These are phyloP conservation scores for Tricholauxania praeusta DNA, from an alignment of 2,888 invertebrate species.

Conservation along the genomic window DNA sequence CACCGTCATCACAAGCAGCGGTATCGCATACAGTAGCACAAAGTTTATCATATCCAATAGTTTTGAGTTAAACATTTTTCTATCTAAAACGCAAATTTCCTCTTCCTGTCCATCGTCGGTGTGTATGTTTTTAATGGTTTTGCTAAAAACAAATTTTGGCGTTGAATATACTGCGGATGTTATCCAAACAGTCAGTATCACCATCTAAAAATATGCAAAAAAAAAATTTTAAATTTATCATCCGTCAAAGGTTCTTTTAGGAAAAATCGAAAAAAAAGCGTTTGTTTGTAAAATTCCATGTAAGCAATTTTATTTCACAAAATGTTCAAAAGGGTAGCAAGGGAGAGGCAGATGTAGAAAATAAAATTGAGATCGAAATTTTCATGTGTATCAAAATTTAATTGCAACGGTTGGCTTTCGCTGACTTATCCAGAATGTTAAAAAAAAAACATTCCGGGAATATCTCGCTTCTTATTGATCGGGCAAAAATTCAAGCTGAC, in stretches of 20 bases:
- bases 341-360: too few species aligned
- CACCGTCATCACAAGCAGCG: constrained; percentile 83
- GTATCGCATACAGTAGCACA: constrained; percentile 84
- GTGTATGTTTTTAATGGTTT: constrained; percentile 75
- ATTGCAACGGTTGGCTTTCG: too few species aligned
- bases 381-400: too few species aligned
- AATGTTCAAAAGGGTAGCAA: too few species aligned
- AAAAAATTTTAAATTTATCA: constrained; percentile 2
- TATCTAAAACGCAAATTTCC: constrained; percentile 78
- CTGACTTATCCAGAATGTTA: too few species aligned
- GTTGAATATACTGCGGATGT: constrained; percentile 85
- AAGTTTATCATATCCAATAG: constrained; percentile 86
- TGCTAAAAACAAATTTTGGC: constrained; percentile 86
- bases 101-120: constrained; percentile 65
- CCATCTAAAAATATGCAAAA: constrained; percentile 71
- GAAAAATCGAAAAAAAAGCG: too few species aligned
- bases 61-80: constrained; percentile 83
- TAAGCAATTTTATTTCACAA: too few species aligned
- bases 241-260: background rate
- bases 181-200: constrained; percentile 85
- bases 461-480: too few species aligned
- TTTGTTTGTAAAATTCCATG: too few species aligned
- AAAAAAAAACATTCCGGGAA: too few species aligned
- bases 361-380: too few species aligned
- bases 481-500: too few species aligned